Base-by-base conservation (phyloP, 2,888 invertebrate species). In the Liopterus haemorrhoidalis region DNA sequence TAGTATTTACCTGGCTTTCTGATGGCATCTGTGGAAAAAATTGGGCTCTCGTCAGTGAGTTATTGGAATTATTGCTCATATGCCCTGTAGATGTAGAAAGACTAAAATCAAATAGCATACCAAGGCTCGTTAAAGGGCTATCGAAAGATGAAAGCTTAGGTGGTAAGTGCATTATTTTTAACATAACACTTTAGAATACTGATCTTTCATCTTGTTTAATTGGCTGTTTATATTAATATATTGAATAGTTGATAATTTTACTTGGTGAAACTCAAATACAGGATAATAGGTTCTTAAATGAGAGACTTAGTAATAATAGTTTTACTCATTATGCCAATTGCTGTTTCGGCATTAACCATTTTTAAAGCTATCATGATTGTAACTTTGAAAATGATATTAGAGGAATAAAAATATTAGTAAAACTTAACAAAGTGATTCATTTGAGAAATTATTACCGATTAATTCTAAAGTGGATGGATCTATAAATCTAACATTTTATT, bases 41-140 rank as follows among this genome's bases (percentile, higher is more conserved):
- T 69, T 86, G 85, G 81, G 83, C 90, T 6, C 73, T 96, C 31
- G 84, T 95, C 11, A 78, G 81, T 58, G 92, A 95, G 69, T 74
- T 96, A 46, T 70, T 96, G 53, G 85, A 87, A 64, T 75, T 96
- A 20, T 75, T 94, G 41, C 71, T 90, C 36, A 71, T 85, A 33
- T 86, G 94, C 54, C 95, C 95, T 6, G 90, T 95, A 39, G 89
- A 91, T 63, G 85, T 95, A 41, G 87, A 89, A 60, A 75, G 93
- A 52, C 72, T 96, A 41, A 92, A 91, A 69, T 82, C 87, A 57
- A 95, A 95, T 66, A 85, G 86, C 55, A 86, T 91, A 54, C 93
- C 96, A 1, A 92, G 93, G 68, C 72, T 93, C 49, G 87, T 96
- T 15, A 94, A 94, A 66, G 82, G 82, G 41, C 70, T 93, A 30